These are phyloP conservation scores for Myotis davidii DNA, from an alignment of 2,113 vertebrate species.

Conservation along the genomic window DNA sequence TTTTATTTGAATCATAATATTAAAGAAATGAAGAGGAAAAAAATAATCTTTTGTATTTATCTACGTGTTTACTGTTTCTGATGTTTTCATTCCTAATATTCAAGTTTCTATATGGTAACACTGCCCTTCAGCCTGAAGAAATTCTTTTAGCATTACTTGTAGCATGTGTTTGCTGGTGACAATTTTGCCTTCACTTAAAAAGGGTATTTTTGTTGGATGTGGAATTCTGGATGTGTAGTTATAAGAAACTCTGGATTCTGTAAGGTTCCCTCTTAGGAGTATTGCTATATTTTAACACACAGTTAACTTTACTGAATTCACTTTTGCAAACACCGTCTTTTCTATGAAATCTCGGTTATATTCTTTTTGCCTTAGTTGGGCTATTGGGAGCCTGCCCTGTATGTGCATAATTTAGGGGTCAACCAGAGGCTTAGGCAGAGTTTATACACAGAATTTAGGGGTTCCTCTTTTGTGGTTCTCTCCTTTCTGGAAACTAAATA, in stretches of 20 bases:
- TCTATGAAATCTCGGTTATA: neutral
- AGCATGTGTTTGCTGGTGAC: neutral
- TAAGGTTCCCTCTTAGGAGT: neutral
- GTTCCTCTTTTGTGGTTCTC: neutral
- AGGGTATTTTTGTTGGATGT: neutral
- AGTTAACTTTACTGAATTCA: neutral
- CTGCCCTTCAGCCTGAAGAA: neutral
- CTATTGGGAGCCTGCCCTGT: neutral
- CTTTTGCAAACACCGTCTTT: neutral
- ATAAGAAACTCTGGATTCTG: neutral
- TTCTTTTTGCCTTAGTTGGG: neutral
- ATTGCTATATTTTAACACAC: neutral
- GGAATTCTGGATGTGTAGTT: neutral
- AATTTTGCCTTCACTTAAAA: neutral
- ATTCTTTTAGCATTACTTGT: neutral
- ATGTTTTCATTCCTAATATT: slow-evolving; percentile 2
- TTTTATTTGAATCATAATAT: slow-evolving; percentile 32
- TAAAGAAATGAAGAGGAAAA: slow-evolving; percentile 34
- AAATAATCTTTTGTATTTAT: neutral
- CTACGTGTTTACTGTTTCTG: neutral
- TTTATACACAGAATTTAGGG: neutral
- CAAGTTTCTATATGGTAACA: neutral
- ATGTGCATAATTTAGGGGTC: neutral
- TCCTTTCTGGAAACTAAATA: neutral
- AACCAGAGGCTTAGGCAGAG: neutral